A percentile compares a stretch with the other conserved stretches of the same genome.
Conservation (phyloP, 2,888 invertebrate species). For the Drosophila aldrichi region DNA sequence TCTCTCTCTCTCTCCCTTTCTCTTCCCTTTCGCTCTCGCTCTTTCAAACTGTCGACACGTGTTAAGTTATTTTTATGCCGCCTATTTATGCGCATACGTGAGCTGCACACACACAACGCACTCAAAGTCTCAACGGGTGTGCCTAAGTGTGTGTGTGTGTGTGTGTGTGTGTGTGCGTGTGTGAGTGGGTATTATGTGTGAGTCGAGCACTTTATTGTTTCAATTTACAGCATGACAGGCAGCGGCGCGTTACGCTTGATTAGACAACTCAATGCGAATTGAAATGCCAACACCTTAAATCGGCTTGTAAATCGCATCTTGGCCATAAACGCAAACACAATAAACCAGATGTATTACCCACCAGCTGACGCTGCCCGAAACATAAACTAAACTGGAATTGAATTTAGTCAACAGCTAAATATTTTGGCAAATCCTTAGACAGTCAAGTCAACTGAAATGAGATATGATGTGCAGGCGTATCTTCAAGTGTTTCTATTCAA, state of each 20-base stretch:
- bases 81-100: slow-evolving; percentile 78
- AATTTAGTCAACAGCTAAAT: slow-evolving; percentile 28
- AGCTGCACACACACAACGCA: slow-evolving; percentile 57
- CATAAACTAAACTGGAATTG: slow-evolving; percentile 10
- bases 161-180: slow-evolving; percentile 27
- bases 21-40: background rate
- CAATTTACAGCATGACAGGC: slow-evolving; percentile 74
- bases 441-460: slow-evolving; percentile 1
- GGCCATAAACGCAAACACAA: slow-evolving; percentile 41
- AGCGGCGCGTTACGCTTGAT: slow-evolving; percentile 70
- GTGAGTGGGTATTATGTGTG: slow-evolving; percentile 47
- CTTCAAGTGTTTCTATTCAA: background rate
- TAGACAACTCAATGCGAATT: slow-evolving; percentile 81
- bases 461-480: too few relatives aligned
- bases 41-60: slow-evolving; percentile 81
- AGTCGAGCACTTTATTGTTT: slow-evolving; percentile 78
- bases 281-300: slow-evolving; percentile 79
- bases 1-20: too few relatives aligned
- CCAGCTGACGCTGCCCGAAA: background rate
- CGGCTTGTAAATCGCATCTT: slow-evolving; percentile 59
- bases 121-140: slow-evolving; percentile 3
- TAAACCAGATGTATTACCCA: slow-evolving; percentile 11
- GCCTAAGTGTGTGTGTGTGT: slow-evolving; percentile 13
- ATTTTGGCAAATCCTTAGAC: background rate
- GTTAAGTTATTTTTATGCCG: slow-evolving; percentile 82